These are phyloP conservation scores for Taeniopygia guttata DNA, from an alignment of 2,797 vertebrate species.

Conservation along the genomic window DNA sequence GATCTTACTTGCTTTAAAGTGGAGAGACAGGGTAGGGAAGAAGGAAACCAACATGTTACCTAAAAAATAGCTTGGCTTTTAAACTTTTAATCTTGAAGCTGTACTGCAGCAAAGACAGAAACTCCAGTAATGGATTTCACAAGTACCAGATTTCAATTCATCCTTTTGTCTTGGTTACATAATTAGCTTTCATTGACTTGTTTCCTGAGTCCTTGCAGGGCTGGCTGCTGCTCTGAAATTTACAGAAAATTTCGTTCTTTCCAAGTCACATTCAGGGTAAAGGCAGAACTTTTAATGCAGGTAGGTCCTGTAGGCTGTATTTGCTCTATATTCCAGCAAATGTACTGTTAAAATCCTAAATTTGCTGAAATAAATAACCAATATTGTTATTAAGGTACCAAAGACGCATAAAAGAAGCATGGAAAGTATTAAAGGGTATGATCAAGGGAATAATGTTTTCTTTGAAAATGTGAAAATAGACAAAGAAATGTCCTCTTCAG, in stretches of 20 bases:
- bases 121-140: not conserved
- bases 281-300: not conserved
- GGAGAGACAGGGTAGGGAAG: not conserved
- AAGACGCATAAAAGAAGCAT: not conserved
- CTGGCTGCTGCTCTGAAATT: not conserved
- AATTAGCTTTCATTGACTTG: not conserved
- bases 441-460: not conserved
- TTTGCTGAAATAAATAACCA: not conserved
- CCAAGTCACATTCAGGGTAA: not conserved
- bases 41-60: not conserved
- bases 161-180: not conserved
- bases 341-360: not conserved
- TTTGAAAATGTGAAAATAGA: not conserved
- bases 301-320: not conserved
- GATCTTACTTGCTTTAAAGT: not conserved
- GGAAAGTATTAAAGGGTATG: not conserved
- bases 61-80: not conserved
- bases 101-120: not conserved
- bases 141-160: not conserved
- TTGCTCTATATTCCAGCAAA: not conserved
- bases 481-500: not conserved
- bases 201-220: not conserved
- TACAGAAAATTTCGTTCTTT: not conserved
- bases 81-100: not conserved
- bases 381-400: not conserved